These are phyloP conservation scores for Drosophila bocki DNA, from an alignment of 1,140 invertebrate genomes.

Conservation along the genomic window DNA sequence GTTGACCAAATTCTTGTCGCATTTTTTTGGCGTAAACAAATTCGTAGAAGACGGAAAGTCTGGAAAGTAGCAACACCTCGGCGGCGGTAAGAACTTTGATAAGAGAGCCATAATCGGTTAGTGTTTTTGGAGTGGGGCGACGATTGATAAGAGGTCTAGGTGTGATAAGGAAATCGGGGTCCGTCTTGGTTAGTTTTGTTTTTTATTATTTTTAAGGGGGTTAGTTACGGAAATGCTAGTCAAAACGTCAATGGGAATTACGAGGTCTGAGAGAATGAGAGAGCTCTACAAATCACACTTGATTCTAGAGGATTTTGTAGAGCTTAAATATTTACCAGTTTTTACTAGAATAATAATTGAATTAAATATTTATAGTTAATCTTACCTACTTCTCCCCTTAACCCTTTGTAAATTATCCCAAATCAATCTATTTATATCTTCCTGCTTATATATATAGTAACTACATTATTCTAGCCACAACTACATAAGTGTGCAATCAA, in stretches of 20 bases:
- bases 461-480: background rate
- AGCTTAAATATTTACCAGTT: background rate
- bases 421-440: conserved; percentile 3
- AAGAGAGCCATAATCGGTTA: conserved; percentile 34
- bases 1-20: conserved; percentile 36
- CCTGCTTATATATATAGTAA: background rate
- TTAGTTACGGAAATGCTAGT: conserved; percentile 25
- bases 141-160: conserved; percentile 21
- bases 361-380: background rate
- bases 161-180: conserved; percentile 17
- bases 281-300: conserved; percentile 8
- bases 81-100: conserved; percentile 1
- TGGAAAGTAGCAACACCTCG: conserved; percentile 13
- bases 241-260: conserved; percentile 27
- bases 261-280: background rate
- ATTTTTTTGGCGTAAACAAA: conserved; percentile 43
- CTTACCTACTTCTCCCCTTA: background rate
- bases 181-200: conserved; percentile 21
- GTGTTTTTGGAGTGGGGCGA: conserved; percentile 29
- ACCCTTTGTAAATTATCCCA: background rate
- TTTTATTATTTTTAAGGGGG: conserved; percentile 10
- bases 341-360: background rate
- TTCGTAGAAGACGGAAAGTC: conserved; percentile 39
- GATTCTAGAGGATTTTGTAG: background rate
- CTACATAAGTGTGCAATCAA: background rate